Percentiles rank a stretch among this genome's conserved stretches.
Conservation (phyloP, 2,113 vertebrate genomes). For the Phaethon lepturus region DNA sequence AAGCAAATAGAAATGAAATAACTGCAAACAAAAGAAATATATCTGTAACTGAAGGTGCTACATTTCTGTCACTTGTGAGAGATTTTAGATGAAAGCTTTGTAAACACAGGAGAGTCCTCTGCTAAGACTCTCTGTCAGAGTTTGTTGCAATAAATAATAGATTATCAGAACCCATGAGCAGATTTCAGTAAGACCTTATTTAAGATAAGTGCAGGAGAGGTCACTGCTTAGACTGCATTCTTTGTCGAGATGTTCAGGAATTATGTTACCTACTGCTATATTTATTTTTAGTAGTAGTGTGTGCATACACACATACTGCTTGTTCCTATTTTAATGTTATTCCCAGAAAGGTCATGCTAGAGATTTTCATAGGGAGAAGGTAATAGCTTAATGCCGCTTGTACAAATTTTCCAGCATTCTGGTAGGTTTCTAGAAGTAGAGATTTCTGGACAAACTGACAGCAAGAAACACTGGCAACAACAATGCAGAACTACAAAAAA, state of each 20-base stretch:
- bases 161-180: constrained; percentile 74
- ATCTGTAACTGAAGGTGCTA: background rate
- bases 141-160: constrained; percentile 74
- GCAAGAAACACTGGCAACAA: background rate
- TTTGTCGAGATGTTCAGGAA: constrained; percentile 36
- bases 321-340: constrained; percentile 23
- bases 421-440: background rate
- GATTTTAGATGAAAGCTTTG: constrained; percentile 1
- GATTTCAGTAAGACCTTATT: constrained; percentile 64
- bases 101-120: constrained; percentile 54
- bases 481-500: background rate
- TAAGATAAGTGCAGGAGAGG: constrained; percentile 53
- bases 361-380: background rate
- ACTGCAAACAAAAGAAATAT: background rate
- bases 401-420: background rate
- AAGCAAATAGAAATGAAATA: background rate
- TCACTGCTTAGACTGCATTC: constrained; percentile 50
- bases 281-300: constrained; percentile 18
- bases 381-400: background rate
- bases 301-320: background rate
- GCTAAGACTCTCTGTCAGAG: constrained; percentile 48
- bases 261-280: constrained; percentile 13
- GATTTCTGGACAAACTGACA: background rate
- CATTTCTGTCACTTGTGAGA: constrained; percentile 29
- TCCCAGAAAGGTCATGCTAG: constrained; percentile 8